These are phyloP conservation scores for Parnassius glacialis DNA, from an alignment of 2,888 invertebrate species.

Conservation along the genomic window DNA sequence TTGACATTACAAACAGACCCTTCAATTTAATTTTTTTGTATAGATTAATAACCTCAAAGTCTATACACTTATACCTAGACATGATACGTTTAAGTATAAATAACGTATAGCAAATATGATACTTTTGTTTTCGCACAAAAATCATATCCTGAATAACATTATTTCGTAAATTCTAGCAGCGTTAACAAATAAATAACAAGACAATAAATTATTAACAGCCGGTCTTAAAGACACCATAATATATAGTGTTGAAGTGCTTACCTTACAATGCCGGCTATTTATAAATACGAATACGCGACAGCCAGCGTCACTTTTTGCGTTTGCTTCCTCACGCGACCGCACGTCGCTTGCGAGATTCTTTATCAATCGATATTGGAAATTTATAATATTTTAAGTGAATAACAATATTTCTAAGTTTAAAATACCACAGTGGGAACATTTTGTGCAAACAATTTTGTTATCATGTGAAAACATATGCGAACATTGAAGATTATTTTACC, in stretches of 20 bases:
- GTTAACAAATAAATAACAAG: constrained; percentile 1
- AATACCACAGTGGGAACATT: background rate
- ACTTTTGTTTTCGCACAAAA: no score
- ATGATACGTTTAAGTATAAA: no score
- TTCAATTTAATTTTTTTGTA: no score
- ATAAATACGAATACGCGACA: constrained; percentile 56
- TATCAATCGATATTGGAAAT: constrained; percentile 20
- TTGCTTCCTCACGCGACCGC: constrained; percentile 48
- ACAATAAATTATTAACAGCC: constrained; percentile 15
- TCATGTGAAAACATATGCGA: constrained; percentile 14
- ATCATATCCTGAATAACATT: background rate
- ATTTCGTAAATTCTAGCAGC: background rate
- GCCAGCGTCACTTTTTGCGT: constrained; percentile 51
- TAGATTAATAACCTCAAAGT: no score
- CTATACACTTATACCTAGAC: no score
- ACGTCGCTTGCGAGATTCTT: constrained; percentile 38
- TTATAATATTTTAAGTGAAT: constrained; percentile 1
- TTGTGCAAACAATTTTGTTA: constrained; percentile 12
- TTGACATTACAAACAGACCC: no score
- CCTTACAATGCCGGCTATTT: constrained; percentile 52
- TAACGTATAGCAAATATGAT: no score
- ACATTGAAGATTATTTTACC: constrained; percentile 9
- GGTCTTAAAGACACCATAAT: constrained; percentile 28
- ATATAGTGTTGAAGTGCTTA: constrained; percentile 41
- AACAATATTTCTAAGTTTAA: background rate